phyloP scores from a whole-genome alignment of 2,888 invertebrate species.

The Dynastes grantii region DNA sequence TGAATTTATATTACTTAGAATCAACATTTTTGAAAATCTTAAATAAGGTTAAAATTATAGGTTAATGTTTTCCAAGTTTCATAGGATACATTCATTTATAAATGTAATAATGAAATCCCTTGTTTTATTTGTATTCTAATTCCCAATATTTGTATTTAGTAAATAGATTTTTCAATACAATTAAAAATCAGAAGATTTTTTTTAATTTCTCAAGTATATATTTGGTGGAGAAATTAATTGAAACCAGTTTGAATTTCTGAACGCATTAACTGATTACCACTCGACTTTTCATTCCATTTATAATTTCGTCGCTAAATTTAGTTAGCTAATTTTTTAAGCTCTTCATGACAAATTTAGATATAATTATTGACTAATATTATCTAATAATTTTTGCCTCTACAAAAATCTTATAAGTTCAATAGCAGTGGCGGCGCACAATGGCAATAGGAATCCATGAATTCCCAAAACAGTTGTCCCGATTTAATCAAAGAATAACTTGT shows the following conservation, averaged over 20 bases:
- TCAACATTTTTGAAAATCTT: constrained; percentile 2
- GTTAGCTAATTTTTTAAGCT: too few species aligned
- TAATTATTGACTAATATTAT: too few species aligned
- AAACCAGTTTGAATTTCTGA: background rate
- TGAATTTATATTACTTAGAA: constrained; percentile 4
- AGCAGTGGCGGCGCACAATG: too few species aligned
- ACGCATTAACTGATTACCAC: background rate
- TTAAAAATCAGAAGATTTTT: background rate
- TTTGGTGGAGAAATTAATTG: background rate
- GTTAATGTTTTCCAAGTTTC: background rate
- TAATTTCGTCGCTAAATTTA: too few species aligned
- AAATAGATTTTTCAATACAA: background rate
- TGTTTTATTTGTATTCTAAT: too few species aligned
- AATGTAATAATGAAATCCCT: background rate
- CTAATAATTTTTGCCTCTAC: too few species aligned
- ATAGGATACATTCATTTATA: background rate
- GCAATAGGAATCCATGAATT: too few species aligned
- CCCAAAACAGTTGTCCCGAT: too few species aligned
- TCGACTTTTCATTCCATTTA: background rate
- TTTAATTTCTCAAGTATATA: background rate
- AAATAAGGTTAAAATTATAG: background rate
- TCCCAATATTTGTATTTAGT: too few species aligned
- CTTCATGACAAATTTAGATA: too few species aligned
- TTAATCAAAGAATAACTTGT: too few species aligned
- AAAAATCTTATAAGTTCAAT: too few species aligned